These are phyloP conservation scores for Solenodon paradoxus DNA, from an alignment of 2,113 vertebrate genomes.

Conservation along the genomic window DNA sequence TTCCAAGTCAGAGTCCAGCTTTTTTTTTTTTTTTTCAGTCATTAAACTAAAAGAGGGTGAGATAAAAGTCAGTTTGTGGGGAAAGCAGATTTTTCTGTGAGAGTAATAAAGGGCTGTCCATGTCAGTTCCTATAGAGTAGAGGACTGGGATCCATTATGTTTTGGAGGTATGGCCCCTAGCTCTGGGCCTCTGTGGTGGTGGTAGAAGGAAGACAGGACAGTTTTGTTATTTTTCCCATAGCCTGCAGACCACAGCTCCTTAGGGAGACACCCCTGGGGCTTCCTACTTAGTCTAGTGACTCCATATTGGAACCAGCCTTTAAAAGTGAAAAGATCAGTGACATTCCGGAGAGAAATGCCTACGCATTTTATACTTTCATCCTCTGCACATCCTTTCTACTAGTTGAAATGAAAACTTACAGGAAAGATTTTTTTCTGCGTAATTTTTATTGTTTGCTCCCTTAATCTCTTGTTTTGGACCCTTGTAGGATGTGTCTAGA, in stretches of 20 bases:
- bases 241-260: not conserved
- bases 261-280: too few relatives aligned
- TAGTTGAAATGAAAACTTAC: not conserved
- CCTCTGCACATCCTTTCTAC: not conserved
- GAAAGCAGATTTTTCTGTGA: not conserved
- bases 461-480: not conserved
- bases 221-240: not conserved
- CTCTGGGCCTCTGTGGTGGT: not conserved
- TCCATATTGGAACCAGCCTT: accelerated
- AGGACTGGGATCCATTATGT: not conserved
- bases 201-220: not conserved
- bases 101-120: not conserved
- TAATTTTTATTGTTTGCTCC: not conserved
- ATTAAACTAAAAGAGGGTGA: not conserved
- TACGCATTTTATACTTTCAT: accelerated
- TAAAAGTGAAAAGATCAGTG: accelerated
- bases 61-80: not conserved
- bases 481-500: not conserved
- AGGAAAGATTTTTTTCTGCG: not conserved
- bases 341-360: not conserved
- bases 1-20: not conserved
- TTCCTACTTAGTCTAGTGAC: not conserved
- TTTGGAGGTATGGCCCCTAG: not conserved
- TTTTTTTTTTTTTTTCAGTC: not conserved
- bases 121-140: not conserved